Conservation (phyloP, 30 jellyfish, hydroid and myxozoan species). For the Turritopsis dohrnii region DNA sequence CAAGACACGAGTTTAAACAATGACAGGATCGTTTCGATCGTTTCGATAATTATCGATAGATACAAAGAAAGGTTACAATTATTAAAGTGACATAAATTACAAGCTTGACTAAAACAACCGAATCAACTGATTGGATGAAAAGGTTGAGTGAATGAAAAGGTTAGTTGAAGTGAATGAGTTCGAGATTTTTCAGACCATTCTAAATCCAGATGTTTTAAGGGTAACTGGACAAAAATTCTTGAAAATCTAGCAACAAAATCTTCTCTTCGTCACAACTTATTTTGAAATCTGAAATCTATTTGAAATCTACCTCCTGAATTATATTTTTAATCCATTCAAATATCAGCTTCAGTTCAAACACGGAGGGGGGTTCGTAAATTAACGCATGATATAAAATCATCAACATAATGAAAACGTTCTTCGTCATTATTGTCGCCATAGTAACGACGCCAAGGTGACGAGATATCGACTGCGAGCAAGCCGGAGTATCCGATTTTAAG, state of each 20-base stretch:
- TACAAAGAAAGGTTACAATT: background rate
- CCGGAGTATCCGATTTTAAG: no score
- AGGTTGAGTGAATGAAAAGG: background rate
- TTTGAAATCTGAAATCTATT: no score
- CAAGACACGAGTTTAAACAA: background rate
- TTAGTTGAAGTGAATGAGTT: background rate
- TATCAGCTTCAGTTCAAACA: background rate
- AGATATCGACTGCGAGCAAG: background rate
- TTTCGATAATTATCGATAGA: background rate
- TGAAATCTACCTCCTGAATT: no score
- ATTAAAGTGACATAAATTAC: background rate
- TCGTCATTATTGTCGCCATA: background rate
- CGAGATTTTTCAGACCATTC: no score
- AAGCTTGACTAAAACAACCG: background rate
- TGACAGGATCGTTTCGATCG: background rate
- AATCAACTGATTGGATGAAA: background rate
- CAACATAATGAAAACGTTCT: background rate
- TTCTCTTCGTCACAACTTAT: no score
- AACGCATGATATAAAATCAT: background rate
- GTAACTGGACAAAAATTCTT: no score
- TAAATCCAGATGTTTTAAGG: no score
- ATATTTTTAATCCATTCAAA: no score
- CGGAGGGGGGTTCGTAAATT: background rate
- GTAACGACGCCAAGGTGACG: background rate
- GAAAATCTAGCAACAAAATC: no score